Conservation (phyloP, 2,888 invertebrate genomes). For the Erynnis tages region DNA sequence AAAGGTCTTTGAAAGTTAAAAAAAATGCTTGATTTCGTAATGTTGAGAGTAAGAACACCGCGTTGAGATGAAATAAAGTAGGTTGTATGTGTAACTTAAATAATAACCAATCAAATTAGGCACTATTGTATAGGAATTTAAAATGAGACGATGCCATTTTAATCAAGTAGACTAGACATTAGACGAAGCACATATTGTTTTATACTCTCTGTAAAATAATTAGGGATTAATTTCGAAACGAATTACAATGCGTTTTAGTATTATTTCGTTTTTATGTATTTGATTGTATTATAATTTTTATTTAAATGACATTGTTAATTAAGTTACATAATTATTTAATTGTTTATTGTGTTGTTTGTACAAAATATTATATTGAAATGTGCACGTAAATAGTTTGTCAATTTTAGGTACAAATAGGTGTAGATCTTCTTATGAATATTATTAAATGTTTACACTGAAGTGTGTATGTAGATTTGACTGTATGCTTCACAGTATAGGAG, state of each 20-base stretch:
- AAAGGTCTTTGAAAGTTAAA: too few species aligned
- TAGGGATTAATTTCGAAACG: conserved; percentile 46
- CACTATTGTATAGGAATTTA: conserved; percentile 40
- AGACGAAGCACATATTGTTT: conserved; percentile 43
- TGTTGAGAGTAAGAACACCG: too few species aligned
- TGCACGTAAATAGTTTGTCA: conserved; percentile 46
- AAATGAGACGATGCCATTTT: conserved; percentile 63
- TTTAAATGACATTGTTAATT: conserved; percentile 30
- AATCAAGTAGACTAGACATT: conserved; percentile 44
- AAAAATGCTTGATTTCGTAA: too few species aligned
- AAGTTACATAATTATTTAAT: conserved; percentile 24
- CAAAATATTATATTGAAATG: conserved; percentile 9
- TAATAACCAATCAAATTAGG: too few species aligned
- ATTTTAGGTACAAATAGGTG: conserved; percentile 40
- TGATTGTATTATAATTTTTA: conserved; percentile 30
- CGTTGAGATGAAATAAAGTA: too few species aligned
- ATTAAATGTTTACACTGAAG: conserved; percentile 20
- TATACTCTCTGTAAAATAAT: conserved; percentile 29
- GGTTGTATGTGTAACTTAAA: too few species aligned
- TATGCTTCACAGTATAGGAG: conserved; percentile 36
- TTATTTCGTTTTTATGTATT: conserved; percentile 60
- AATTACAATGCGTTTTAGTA: conserved; percentile 76
- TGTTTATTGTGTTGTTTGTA: conserved; percentile 27
- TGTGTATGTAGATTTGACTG: conserved; percentile 23
- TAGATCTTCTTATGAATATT: conserved; percentile 42